Conservation (phyloP, 1,140 invertebrate species). For the Tetramorium simillimum region DNA sequence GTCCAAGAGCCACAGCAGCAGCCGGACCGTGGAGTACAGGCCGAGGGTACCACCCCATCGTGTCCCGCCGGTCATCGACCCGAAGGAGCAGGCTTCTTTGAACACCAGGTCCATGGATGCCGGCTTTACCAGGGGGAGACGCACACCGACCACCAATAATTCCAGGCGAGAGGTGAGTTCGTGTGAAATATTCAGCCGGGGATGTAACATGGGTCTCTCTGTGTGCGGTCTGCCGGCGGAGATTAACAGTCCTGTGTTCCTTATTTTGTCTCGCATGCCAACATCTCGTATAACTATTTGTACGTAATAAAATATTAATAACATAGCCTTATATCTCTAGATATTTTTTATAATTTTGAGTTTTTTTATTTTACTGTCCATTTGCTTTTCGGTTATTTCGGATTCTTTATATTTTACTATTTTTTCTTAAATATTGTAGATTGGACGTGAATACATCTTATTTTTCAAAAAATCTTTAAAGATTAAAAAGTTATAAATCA, state of each 20-base stretch:
- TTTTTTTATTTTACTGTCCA: no score
- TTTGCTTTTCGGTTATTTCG: no score
- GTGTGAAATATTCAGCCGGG: not conserved
- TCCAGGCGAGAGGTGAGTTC: slow-evolving; percentile 87
- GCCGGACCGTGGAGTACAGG: slow-evolving; percentile 84
- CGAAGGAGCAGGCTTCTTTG: slow-evolving; percentile 86
- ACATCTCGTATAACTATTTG: not conserved
- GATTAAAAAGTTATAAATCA: no score
- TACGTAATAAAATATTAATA: not conserved
- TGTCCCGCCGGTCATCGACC: slow-evolving; percentile 86
- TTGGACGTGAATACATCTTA: no score
- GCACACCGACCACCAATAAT: slow-evolving; percentile 87
- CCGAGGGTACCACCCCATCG: slow-evolving; percentile 91
- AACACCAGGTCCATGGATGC: slow-evolving; percentile 93
- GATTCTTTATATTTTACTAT: no score
- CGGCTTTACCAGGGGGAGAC: slow-evolving; percentile 88
- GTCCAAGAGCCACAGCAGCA: slow-evolving; percentile 79
- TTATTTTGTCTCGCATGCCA: not conserved
- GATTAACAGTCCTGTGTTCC: not conserved
- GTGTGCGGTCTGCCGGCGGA: not conserved
- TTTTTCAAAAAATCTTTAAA: no score
- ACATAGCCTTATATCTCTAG: not conserved
- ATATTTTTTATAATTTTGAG: not conserved
- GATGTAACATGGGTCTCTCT: not conserved
- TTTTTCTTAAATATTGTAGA: no score